These are phyloP conservation scores for Platichthys stellatus DNA, from an alignment of 2,113 vertebrate genomes.

Conservation along the genomic window DNA sequence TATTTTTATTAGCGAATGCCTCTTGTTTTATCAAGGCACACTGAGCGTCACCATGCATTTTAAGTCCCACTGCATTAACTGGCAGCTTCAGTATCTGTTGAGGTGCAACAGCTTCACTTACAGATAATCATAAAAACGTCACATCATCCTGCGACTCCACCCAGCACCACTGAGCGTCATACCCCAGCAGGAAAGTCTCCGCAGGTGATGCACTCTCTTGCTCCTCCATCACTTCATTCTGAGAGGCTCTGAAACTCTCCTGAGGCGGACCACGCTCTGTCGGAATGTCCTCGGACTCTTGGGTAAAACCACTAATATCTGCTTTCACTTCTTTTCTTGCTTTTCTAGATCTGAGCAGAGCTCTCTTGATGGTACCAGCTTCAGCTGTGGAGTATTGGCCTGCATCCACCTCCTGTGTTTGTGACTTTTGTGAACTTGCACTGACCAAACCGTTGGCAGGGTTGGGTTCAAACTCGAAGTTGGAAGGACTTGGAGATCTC, in stretches of 20 bases:
- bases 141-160: slow-evolving; percentile 76
- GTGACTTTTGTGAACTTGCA: too few species aligned
- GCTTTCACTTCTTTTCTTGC: slow-evolving; percentile 14
- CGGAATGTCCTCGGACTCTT: slow-evolving; percentile 9
- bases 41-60: too few species aligned
- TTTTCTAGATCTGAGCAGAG: slow-evolving; percentile 55
- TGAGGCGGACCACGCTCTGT: not conserved
- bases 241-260: slow-evolving; percentile 1
- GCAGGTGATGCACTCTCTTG: not conserved
- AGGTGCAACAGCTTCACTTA: not conserved
- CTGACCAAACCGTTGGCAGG: too few species aligned
- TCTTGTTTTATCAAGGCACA: too few species aligned
- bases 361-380: slow-evolving; percentile 40
- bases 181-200: slow-evolving; percentile 46
- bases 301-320: not conserved
- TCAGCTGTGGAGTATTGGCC: not conserved
- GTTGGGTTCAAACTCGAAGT: not conserved
- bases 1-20: too few species aligned
- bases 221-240: not conserved
- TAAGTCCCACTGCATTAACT: not conserved
- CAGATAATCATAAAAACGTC: slow-evolving; percentile 64
- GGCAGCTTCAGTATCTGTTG: not conserved
- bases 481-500: slow-evolving; percentile 1
- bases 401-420: not conserved
- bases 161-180: slow-evolving; percentile 75